Evolutionary conservation across 2,797 vertebrate species (phyloP), one percentile per base, ranked within the genome.

Genomic region (Gallinago solitaria): DNA sequence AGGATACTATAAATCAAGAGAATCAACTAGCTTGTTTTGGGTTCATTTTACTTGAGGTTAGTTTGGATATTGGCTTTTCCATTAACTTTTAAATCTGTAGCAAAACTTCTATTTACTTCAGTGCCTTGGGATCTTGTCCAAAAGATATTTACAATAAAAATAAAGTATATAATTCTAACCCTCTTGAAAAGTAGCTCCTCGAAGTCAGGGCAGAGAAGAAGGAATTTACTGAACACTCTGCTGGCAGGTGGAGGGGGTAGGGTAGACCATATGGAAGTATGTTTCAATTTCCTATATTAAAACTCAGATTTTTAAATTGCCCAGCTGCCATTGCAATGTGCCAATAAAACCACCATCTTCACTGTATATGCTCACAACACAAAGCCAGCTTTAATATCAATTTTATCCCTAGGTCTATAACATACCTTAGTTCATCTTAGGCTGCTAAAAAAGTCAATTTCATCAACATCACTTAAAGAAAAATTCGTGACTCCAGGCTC

Each of bases 271-370:
- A 27, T 11, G 39, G 32, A 43, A 69, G 6, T 5, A 6, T 12
- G 28, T 41, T 32, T 41, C 9, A n/a, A 60, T 25, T 67, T 48
- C 20, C 7, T 73, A 0, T 25, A 35, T 41, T 63, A 14, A 82
- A 73, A 3, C 28, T 48, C 20, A 21, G 32, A 60, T 27, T 16
- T 82, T 47, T 33, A 39, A 0, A 0, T 28, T 35, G n/a, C n/a
- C 19, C 8, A 35, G 28, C 2, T 76, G 20, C 41, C 37, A 18
- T 17, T 56, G 14, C 12, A 28, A 2, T 16, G 6, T 53, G n/a
- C 9, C 37, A 78, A 21, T 32, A 13, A 63, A 89, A 86, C 37
- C 7, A 16, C 2, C 10, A 12, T 23, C 19, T 47, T 51, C 19
- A 14, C 24, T 17, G 6, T 6, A 45, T 12, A 30, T 43, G 14